phyloP scores from a whole-genome alignment of 2,797 vertebrate genomes.

The Cichlasoma orientale region DNA sequence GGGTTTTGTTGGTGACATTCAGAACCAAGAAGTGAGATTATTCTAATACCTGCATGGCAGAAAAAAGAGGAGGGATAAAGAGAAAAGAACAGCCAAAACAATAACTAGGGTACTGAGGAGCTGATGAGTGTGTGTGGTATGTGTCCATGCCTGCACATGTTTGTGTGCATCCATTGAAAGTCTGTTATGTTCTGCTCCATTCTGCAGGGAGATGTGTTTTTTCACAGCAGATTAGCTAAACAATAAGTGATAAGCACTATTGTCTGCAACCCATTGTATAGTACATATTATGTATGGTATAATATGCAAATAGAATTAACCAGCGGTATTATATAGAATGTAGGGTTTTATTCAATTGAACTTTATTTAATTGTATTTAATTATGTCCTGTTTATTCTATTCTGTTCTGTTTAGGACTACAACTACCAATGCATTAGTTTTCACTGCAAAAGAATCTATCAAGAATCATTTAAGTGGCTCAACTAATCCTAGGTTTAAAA shows the following conservation, averaged over 20 bases:
- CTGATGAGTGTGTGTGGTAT: neutral
- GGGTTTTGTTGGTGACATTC: slow-evolving; percentile 25
- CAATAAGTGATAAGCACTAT: slow-evolving; percentile 70
- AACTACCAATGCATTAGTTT: neutral
- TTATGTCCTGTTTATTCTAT: neutral
- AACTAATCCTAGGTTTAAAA: neutral
- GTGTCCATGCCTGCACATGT: neutral
- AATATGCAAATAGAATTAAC: slow-evolving; percentile 61
- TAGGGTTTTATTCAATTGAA: neutral
- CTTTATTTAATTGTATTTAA: neutral
- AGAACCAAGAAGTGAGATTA: slow-evolving; percentile 37
- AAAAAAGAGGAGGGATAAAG: slow-evolving; percentile 10
- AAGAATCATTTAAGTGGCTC: neutral
- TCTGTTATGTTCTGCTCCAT: slow-evolving; percentile 35
- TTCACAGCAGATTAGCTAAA: slow-evolving; percentile 67
- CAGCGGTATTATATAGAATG: neutral
- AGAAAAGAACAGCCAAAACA: slow-evolving; percentile 25
- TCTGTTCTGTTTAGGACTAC: neutral
- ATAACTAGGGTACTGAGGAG: slow-evolving; percentile 33
- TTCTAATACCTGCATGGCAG: slow-evolving; percentile 20
- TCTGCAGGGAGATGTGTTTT: slow-evolving; percentile 54
- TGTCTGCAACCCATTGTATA: slow-evolving; percentile 50
- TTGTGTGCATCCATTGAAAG: slow-evolving; percentile 22
- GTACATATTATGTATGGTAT: slow-evolving; percentile 24
- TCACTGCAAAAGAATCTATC: neutral